Base-by-base conservation (phyloP, 2,113 vertebrate species). In the Alces alces region DNA sequence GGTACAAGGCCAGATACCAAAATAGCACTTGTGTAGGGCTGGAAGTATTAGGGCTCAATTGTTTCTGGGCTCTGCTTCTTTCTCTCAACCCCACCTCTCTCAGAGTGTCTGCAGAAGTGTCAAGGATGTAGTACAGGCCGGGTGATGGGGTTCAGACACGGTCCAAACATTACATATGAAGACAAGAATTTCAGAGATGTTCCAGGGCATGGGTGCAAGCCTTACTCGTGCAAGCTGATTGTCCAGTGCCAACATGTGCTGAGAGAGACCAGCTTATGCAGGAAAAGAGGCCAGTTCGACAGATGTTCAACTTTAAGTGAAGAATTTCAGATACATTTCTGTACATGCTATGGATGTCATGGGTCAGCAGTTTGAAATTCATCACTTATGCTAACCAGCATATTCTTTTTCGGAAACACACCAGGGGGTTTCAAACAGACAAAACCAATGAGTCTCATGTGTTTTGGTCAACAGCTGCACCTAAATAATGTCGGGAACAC, bases 31-130 rank as follows among this genome's bases (percentile, higher is more conserved):
- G 91, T 94, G 66, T 89, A 79, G 58, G 50, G 66, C 85, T 90
- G 70, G 36, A 94, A 39, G 60, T 89, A 84, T 93, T 58, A 52
- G 39, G 45, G 47, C 79, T 60, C 92, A 45, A 8, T 70, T 54
- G 86, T 95, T 70, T 86, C 91, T 91, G 83, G 73, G 28, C 83
- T 94, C 80, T 21, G 57, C 95, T 87, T 96, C 58, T 92, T 96
- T 79, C 10, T 4, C 90, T 95, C 85, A 57, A 1, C 76, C 17
- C 64, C 21, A 58, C 90, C 66, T 50, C 90, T 89, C 80, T 86
- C 55, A 52, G 61, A 96, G 97, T 85, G 64, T 93, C 97, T 98
- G 96, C 7, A 70, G 96, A 97, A 66, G 87, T 97, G 97, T 97
- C n/a, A 47, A 57, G 39, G 97, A 97, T 85, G 78, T 91, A 92